These are phyloP conservation scores for Megaceryle torquata DNA, from an alignment of 2,113 vertebrate genomes.

Conservation along the genomic window DNA sequence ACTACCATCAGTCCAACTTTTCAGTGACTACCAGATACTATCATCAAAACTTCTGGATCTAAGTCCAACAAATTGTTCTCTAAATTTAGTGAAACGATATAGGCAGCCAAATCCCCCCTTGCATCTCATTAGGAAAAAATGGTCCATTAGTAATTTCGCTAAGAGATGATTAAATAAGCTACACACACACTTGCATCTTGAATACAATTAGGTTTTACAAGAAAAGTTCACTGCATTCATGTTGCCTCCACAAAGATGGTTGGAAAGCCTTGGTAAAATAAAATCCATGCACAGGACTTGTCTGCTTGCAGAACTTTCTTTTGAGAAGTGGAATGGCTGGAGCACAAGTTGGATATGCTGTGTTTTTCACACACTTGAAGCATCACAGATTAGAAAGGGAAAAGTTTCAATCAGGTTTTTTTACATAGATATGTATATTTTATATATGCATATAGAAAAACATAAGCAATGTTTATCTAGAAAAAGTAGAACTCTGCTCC, in stretches of 20 bases:
- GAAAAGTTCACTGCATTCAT: background rate
- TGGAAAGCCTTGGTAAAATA: background rate
- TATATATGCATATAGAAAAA: fast-evolving
- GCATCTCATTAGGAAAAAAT: background rate
- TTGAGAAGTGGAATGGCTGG: background rate
- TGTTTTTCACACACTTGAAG: background rate
- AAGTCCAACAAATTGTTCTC: background rate
- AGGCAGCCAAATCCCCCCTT: background rate
- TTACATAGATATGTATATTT: fast-evolving
- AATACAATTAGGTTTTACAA: background rate
- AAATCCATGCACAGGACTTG: background rate
- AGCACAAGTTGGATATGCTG: background rate
- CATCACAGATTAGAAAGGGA: background rate
- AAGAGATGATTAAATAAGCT: background rate
- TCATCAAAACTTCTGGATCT: background rate
- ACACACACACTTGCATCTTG: background rate
- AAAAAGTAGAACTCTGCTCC: background rate
- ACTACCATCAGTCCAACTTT: background rate
- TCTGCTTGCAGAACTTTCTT: background rate
- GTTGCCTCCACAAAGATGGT: background rate
- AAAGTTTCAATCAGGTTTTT: background rate
- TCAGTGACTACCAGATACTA: background rate
- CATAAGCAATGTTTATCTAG: background rate
- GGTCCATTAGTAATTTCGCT: background rate
- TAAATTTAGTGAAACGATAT: background rate